Evolutionary conservation across 2,797 vertebrate species (phyloP), one percentile per base, ranked within the genome.

Genomic region (Galago senegalensis): DNA sequence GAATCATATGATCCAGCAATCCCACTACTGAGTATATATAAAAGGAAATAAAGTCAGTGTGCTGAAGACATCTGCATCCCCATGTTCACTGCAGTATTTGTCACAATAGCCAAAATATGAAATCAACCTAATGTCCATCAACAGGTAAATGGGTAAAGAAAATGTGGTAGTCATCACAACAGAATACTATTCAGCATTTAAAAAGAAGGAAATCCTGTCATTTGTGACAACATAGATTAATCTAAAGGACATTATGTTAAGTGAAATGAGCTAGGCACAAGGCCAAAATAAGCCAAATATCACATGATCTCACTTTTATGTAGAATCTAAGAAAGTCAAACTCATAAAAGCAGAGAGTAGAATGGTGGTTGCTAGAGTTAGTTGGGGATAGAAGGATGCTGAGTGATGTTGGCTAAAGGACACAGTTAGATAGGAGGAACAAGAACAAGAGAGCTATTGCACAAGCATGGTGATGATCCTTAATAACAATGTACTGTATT

Each of bases 301-400:
- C 40, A 43, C 40, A 43, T 21, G 49, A 56, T 79, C 49, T n/a
- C 7, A 58, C 49, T n/a, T 67, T n/a, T 67, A 79, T 16, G 27
- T 80, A 40, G 11, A 61, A 56, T 46, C 12, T n/a, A 72, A 81
- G 49, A 79, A 65, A 43, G 46, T 14, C 76, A 60, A 76, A n/a
- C 18, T 79, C 76, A 56, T 7, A 61, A 37, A 53, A 72, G 53
- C 34, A 86, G 65, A 43, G n/a, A 17, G 17, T 1, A 85, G 25
- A 43, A 73, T 10, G 18, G 37, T 53, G 49, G 31, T 56, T 20
- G 61, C 7, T 7, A 85, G 31, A 43, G 58, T 9, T 6, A 53
- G 20, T 27, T 13, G 31, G 11, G 7, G 1, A 3, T 7, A 0
- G 37, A 31, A 23, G 11, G 31, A n/a, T 21, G 7, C 10, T 7